Conservation (phyloP, 1,140 invertebrate species). For the Atta texana region DNA sequence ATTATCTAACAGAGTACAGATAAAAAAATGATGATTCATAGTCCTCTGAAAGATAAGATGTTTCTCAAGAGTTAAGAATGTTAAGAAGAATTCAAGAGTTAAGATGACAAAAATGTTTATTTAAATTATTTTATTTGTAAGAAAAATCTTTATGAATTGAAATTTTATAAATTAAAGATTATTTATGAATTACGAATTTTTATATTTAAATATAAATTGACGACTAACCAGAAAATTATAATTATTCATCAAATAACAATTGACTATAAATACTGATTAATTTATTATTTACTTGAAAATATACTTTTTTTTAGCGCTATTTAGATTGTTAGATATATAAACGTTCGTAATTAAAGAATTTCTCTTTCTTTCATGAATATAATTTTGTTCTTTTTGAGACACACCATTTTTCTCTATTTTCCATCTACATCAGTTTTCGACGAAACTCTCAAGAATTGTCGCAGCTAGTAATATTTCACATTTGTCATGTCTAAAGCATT, state of each 20-base stretch:
- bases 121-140: background rate
- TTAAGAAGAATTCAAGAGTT: background rate
- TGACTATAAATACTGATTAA: background rate
- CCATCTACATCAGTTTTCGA: background rate
- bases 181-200: background rate
- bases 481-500: background rate
- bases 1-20: no score
- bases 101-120: background rate
- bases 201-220: background rate
- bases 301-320: background rate
- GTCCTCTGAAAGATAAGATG: no score
- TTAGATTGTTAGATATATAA: background rate
- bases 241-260: background rate
- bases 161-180: background rate
- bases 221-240: background rate
- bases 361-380: constrained; percentile 8
- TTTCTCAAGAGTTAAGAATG: background rate
- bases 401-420: background rate
- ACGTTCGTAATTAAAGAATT: background rate
- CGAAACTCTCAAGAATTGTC: constrained; percentile 15
- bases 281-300: background rate
- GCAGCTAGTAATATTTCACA: constrained; percentile 28
- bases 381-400: background rate
- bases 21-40: no score
- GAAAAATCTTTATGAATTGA: background rate